Percentiles rank a stretch among this genome's conserved stretches.
Evolutionary conservation across 2,113 vertebrate species (phyloP).

Genomic region (Phyllostomus discolor): DNA sequence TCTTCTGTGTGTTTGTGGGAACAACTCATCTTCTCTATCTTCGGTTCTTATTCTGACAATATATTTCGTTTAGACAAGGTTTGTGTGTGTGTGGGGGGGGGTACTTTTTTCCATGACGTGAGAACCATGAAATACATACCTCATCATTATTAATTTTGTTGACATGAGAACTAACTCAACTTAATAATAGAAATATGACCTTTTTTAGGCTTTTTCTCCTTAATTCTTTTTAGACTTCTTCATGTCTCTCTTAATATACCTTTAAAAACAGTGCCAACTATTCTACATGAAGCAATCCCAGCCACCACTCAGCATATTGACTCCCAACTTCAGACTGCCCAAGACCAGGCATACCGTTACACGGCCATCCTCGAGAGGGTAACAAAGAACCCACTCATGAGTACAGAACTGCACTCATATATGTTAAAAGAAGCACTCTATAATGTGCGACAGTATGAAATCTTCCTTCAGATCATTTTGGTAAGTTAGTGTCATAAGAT

Average conservation of each 20-base stretch:
- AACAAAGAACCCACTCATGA: neutral
- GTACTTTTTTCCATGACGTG: neutral
- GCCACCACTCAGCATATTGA: conserved; percentile 75
- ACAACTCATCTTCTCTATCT: neutral
- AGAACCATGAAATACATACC: neutral
- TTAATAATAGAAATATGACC: conserved; percentile 6
- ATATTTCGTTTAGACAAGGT: neutral
- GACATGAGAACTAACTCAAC: neutral
- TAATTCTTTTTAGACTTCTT: neutral
- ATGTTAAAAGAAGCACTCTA: conserved; percentile 88
- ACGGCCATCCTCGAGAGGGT: conserved; percentile 86
- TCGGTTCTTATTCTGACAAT: neutral
- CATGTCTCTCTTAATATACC: neutral
- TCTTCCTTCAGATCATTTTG: conserved; percentile 88
- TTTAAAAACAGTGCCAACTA: conserved; percentile 82
- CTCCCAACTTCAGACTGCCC: conserved; percentile 76
- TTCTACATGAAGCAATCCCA: conserved; percentile 82
- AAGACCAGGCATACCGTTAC: conserved; percentile 80
- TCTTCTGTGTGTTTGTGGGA: neutral
- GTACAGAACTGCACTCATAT: neutral
- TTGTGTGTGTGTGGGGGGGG: neutral
- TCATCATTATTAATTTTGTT: conserved; percentile 28
- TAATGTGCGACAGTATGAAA: conserved; percentile 89
- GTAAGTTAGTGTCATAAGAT: conserved; percentile 77
- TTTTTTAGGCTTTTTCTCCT: neutral